Percentiles rank a stretch among this genome's conserved stretches.
Conservation (phyloP, 2,888 invertebrate species). For the Thera obeliscata region DNA sequence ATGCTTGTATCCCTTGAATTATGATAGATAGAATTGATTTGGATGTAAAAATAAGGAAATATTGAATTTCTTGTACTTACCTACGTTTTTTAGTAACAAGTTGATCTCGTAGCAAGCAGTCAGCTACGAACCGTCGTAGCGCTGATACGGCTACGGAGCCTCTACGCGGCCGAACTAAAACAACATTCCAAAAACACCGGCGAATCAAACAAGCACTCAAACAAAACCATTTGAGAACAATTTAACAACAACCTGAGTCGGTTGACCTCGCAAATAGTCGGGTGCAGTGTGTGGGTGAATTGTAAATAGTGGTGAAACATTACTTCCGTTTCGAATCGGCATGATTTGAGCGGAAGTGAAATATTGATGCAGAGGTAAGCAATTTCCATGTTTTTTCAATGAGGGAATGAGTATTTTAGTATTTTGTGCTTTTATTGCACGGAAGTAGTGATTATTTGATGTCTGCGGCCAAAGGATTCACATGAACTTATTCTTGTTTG, state of each 20-base stretch:
- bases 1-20: background rate
- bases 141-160: conserved; percentile 52
- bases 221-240: conserved; percentile 26
- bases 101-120: conserved; percentile 49
- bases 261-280: background rate
- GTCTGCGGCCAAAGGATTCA: no score
- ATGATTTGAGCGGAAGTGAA: conserved; percentile 25
- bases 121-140: conserved; percentile 64
- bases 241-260: conserved; percentile 22
- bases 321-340: conserved; percentile 25
- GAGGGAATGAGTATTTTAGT: background rate
- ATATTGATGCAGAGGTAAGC: conserved; percentile 32
- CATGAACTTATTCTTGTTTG: no score
- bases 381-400: conserved; percentile 10
- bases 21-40: background rate
- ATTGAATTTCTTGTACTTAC: background rate
- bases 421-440: background rate
- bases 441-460: no score
- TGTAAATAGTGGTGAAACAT: conserved; percentile 20
- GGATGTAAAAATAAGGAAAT: background rate
- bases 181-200: conserved; percentile 48
- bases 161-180: conserved; percentile 46
- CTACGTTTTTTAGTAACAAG: background rate
- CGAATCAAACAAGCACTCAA: conserved; percentile 42
- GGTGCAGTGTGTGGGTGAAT: conserved; percentile 16